Conservation (phyloP, 1,140 invertebrate genomes). For the Camponotus floridanus region DNA sequence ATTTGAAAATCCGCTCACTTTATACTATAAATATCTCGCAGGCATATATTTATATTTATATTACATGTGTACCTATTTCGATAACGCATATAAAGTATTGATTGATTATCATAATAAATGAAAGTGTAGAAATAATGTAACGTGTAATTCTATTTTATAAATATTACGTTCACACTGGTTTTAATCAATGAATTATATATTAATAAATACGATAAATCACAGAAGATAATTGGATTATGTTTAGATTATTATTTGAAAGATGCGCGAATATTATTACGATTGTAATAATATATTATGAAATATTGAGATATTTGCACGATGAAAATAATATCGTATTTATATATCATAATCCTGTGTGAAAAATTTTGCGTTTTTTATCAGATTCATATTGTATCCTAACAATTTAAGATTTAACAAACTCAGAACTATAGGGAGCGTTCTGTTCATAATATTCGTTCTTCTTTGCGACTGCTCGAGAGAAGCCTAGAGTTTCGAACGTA, state of each 20-base stretch:
- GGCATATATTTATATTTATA: background rate
- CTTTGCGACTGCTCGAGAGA: constrained; percentile 30
- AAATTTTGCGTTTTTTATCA: background rate
- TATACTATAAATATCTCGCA: constrained; percentile 5
- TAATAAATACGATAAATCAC: constrained; percentile 4
- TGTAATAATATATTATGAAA: constrained; percentile 16
- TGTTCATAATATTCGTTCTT: constrained; percentile 18
- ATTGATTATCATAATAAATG: constrained; percentile 48
- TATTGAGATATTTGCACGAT: background rate
- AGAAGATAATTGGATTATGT: background rate
- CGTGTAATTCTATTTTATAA: constrained; percentile 22
- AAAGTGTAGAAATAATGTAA: constrained; percentile 15
- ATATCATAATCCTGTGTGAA: background rate
- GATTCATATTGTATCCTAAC: background rate
- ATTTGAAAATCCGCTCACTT: constrained; percentile 32
- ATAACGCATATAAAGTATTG: constrained; percentile 30
- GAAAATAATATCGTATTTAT: background rate
- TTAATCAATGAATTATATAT: constrained; percentile 29
- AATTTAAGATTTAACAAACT: constrained; percentile 35
- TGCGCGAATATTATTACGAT: constrained; percentile 7
- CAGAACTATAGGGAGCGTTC: background rate
- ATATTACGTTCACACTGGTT: constrained; percentile 31
- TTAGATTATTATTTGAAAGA: constrained; percentile 7
- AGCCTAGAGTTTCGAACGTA: constrained; percentile 48
- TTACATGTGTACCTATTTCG: background rate